Evolutionary conservation across 2,888 invertebrate genomes (phyloP).

Genomic region (Mimas tiliae): DNA sequence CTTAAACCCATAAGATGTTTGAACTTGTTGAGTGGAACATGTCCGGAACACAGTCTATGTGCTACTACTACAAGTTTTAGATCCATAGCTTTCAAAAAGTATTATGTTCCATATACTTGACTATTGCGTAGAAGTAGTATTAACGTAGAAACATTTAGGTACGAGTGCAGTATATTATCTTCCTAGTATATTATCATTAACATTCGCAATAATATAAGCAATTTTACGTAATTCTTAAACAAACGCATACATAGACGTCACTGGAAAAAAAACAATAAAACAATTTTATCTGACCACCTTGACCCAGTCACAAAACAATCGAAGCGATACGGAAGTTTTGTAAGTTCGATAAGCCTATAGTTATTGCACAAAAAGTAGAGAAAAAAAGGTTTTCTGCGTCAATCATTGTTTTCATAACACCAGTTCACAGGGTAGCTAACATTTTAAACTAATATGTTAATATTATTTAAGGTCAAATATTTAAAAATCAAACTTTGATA

Average conservation of each 20-base stretch:
- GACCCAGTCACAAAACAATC: constrained; percentile 46
- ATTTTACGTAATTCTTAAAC: neutral
- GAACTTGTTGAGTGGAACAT: no score
- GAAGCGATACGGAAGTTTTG: constrained; percentile 43
- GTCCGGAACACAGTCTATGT: no score
- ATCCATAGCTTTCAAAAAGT: no score
- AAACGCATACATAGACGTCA: constrained; percentile 10
- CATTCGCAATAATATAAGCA: neutral
- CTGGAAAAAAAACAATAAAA: constrained; percentile 26
- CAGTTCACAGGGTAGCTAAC: neutral
- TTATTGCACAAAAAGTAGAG: constrained; percentile 36
- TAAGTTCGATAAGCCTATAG: constrained; percentile 41
- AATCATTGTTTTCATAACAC: constrained; percentile 27
- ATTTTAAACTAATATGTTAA: neutral
- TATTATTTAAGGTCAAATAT: neutral
- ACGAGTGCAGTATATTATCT: no score
- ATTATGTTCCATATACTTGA: no score
- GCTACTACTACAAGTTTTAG: no score
- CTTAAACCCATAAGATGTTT: no score
- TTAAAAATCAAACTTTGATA: constrained; percentile 3
- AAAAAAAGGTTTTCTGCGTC: constrained; percentile 35
- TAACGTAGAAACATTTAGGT: no score
- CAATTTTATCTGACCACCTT: constrained; percentile 40
- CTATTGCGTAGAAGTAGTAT: no score
- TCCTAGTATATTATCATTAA: neutral